Evolutionary conservation across 2,888 invertebrate genomes (phyloP).

Genomic region (Fabriciana adippe): DNA sequence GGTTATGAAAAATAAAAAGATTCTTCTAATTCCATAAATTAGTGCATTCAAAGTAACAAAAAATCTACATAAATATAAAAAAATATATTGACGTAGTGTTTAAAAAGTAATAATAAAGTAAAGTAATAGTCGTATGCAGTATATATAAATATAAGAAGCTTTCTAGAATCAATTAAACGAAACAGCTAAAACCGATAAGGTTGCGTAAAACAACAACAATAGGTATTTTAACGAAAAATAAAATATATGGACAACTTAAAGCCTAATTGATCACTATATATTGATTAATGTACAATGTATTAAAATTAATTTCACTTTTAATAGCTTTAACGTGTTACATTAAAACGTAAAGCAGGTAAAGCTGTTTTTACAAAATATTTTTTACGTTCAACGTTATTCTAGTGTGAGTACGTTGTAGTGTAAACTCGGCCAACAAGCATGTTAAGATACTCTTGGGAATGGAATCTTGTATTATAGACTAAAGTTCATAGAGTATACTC

Average conservation of each 20-base stretch:
- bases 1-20: neutral
- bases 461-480: slow-evolving; percentile 18
- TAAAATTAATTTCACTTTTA: no score
- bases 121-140: no score
- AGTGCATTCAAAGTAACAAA: neutral
- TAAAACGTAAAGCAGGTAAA: neutral
- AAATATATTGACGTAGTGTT: no score
- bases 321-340: neutral
- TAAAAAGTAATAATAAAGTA: no score
- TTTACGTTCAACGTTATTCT: slow-evolving; percentile 12
- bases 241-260: no score
- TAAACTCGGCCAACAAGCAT: slow-evolving; percentile 23
- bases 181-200: no score
- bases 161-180: no score
- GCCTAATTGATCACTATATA: no score
- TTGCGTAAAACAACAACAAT: no score
- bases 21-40: neutral
- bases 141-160: no score
- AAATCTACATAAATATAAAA: neutral
- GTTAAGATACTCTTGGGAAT: slow-evolving; percentile 24
- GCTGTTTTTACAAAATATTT: neutral
- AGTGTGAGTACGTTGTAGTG: slow-evolving; percentile 10
- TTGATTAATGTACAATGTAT: no score
- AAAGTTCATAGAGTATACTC: slow-evolving; percentile 1
- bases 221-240: no score